A percentile compares a stretch with the other conserved stretches of the same genome.
Conservation (phyloP, 2,797 vertebrate species). For the Gobio occitaniae region DNA sequence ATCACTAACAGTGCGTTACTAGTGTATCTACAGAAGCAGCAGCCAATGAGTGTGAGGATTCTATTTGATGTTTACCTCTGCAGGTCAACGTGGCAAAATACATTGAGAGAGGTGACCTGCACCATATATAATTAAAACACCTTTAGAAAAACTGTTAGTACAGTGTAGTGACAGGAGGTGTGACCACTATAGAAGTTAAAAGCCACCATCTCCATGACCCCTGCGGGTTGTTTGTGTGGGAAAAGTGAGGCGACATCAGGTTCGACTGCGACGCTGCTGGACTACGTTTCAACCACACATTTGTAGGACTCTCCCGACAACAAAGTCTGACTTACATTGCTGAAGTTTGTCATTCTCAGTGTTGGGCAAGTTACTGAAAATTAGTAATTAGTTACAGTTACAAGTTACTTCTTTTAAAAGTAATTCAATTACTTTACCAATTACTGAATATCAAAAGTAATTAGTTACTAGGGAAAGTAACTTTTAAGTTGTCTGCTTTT, state of each 20-base stretch:
- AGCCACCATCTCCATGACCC: too few species aligned
- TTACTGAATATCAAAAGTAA: too few species aligned
- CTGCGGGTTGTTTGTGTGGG: too few species aligned
- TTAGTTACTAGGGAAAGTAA: too few species aligned
- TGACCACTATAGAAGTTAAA: not conserved
- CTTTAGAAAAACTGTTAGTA: not conserved
- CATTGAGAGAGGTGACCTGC: not conserved
- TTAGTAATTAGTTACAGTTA: too few species aligned
- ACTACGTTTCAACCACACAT: too few species aligned
- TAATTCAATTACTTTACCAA: too few species aligned
- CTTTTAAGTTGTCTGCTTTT: too few species aligned
- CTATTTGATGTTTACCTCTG: not conserved
- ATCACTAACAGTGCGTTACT: not conserved
- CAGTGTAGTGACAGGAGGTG: not conserved
- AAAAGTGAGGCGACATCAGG: not conserved
- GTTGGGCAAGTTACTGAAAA: too few species aligned
- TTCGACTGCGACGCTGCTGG: not conserved
- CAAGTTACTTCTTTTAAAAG: too few species aligned
- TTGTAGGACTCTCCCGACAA: not conserved
- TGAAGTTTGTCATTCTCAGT: not conserved
- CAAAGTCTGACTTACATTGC: not conserved
- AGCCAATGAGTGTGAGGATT: not conserved
- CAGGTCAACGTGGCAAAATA: not conserved
- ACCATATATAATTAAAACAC: not conserved
- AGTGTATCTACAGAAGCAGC: not conserved